Base-by-base conservation (phyloP, 2,797 vertebrate species). In the Alectoris magna region DNA sequence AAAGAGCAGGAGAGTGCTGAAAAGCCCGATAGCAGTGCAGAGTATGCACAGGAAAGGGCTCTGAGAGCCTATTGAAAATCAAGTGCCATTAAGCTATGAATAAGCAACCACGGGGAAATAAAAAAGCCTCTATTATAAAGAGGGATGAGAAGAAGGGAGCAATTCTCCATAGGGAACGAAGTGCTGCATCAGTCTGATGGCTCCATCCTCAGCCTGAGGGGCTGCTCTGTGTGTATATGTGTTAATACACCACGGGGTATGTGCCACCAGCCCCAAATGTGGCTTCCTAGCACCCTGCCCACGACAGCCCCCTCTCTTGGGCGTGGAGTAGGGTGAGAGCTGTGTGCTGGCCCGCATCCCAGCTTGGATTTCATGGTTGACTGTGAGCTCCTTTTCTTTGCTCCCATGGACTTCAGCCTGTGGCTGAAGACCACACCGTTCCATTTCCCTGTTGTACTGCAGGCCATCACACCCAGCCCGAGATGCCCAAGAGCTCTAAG, bases 71-170 rank as follows among this genome's bases (percentile, higher is more conserved):
- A n/a, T 75, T 77, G 79, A 41, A 77, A 85, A 83, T 77, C 87
- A 68, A 92, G 76, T n/a, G 85, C 76, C 55, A 64, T 88, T 77
- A 87, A 83, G 72, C 58, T 64, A 85, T 92, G 87, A 94, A 93
- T 87, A 92, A 92, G 87, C 69, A 92, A 26, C 24, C 0, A 2
- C 39, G 49, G 46, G 18, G 8, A 12, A 27, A 55, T 59, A 49
- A 69, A 38, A 76, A 62, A 7, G 10, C 41, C n/a, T 73, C 26
- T 0, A 4, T 64, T 13, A 62, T 16, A 27, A 29, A 77, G 71
- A 84, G 17, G 38, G 74, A 84, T 73, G 78, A 46, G 59, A 75
- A 75, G 81, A 55, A 93, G 39, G 34, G 48, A 89, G 82, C 21
- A 36, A 58, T 77, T 80, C 48, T 5, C 27, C 1, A n/a, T 11